Conservation (phyloP, 2,113 vertebrate genomes). For the Camelus dromedarius region DNA sequence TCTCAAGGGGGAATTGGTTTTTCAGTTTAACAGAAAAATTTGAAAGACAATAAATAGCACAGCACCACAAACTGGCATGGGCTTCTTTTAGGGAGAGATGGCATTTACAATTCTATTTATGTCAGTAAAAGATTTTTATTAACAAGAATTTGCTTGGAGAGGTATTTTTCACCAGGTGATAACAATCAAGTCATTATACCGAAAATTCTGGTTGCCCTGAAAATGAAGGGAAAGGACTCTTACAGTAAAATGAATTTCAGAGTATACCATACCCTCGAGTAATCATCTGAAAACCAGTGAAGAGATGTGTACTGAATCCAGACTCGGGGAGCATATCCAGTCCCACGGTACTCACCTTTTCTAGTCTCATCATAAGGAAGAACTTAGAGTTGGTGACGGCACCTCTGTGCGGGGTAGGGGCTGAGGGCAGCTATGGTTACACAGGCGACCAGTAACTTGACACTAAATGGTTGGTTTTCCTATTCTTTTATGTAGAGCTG, state of each 20-base stretch:
- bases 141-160: conserved; percentile 40
- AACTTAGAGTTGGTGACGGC: background rate
- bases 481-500: background rate
- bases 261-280: background rate
- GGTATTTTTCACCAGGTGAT: background rate
- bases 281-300: conserved; percentile 29
- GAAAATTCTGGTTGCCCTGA: conserved; percentile 40
- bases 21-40: conserved; percentile 44
- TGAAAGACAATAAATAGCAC: background rate
- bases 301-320: background rate
- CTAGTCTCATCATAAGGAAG: conserved; percentile 51
- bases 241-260: background rate
- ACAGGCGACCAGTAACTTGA: background rate
- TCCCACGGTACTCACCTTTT: conserved; percentile 54
- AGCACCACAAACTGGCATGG: background rate
- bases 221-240: conserved; percentile 31
- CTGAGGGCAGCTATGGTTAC: background rate
- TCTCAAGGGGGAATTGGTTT: conserved; percentile 38
- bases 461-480: background rate
- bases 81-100: background rate
- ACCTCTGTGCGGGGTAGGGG: background rate
- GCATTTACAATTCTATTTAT: background rate
- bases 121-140: background rate
- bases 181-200: background rate
- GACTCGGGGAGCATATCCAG: background rate